Conservation (phyloP, 2,113 vertebrate species). For the Mormoops blainvillei region DNA sequence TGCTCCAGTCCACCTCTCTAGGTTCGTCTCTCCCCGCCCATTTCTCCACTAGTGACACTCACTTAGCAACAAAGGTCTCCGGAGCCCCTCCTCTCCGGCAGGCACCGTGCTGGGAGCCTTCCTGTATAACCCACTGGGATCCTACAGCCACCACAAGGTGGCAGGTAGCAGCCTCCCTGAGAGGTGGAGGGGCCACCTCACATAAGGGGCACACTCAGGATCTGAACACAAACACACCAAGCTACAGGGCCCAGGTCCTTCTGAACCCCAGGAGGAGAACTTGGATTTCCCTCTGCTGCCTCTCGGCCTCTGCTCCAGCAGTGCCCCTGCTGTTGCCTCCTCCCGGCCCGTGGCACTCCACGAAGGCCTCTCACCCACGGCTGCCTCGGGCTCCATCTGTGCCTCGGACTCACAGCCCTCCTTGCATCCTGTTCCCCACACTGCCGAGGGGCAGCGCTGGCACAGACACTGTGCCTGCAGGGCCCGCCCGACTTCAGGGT, state of each 20-base stretch:
- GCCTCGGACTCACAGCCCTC: not conserved
- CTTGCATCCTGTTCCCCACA: rapidly evolving
- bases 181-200: not conserved
- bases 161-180: not conserved
- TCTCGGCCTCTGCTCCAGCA: not conserved
- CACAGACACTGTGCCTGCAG: not conserved
- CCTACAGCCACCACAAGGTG: not conserved
- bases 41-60: not conserved
- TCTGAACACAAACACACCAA: not conserved
- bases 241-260: not conserved
- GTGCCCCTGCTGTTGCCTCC: too few relatives aligned
- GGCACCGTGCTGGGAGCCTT: not conserved
- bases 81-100: not conserved
- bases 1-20: not conserved
- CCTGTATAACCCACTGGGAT: not conserved
- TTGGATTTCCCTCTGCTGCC: not conserved
- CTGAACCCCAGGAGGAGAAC: not conserved
- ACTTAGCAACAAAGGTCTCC: not conserved
- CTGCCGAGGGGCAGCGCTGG: not conserved
- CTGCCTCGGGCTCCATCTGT: not conserved
- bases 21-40: not conserved
- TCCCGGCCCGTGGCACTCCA: not conserved
- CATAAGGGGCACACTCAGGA: not conserved
- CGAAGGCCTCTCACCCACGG: not conserved
- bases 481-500: not conserved